Conservation (phyloP, 2,113 vertebrate genomes). For the Taurulus bubalis region DNA sequence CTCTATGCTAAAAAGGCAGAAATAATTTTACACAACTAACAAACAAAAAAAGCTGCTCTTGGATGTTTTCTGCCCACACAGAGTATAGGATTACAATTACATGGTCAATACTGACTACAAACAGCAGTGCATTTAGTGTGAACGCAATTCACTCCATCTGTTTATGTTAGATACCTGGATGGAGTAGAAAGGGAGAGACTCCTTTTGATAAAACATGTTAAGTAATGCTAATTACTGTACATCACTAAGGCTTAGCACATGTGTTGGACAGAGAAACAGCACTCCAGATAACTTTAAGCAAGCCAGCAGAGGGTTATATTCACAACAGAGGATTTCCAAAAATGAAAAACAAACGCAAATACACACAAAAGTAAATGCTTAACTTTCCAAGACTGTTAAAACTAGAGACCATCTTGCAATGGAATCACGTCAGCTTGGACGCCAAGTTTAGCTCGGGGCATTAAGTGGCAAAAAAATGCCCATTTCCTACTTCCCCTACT, state of each 20-base stretch:
- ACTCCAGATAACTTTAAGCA: not conserved
- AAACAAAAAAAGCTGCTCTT: not conserved
- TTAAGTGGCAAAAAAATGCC: too few species aligned
- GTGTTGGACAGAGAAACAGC: not conserved
- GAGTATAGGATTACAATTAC: not conserved
- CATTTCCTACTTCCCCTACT: too few species aligned
- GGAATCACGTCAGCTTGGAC: not conserved
- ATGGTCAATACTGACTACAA: not conserved
- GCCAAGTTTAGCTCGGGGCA: not conserved
- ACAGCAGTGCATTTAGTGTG: slow-evolving; percentile 3
- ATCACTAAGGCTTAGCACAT: not conserved
- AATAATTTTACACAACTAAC: not conserved
- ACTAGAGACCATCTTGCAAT: not conserved
- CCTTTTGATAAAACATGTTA: not conserved
- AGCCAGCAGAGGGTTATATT: not conserved
- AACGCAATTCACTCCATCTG: slow-evolving; percentile 21
- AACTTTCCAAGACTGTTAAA: not conserved
- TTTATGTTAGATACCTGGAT: slow-evolving; percentile 21
- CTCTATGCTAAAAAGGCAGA: not conserved
- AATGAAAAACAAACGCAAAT: not conserved
- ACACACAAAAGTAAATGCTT: not conserved
- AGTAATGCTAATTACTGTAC: slow-evolving; percentile 22
- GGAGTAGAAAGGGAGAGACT: not conserved
- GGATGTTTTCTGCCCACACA: not conserved
- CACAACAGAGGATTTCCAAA: not conserved